A percentile compares a stretch with the other conserved stretches of the same genome.
Evolutionary conservation across 2,888 invertebrate species (phyloP).

Genomic region (Poecilobothrus nobilitatus): DNA sequence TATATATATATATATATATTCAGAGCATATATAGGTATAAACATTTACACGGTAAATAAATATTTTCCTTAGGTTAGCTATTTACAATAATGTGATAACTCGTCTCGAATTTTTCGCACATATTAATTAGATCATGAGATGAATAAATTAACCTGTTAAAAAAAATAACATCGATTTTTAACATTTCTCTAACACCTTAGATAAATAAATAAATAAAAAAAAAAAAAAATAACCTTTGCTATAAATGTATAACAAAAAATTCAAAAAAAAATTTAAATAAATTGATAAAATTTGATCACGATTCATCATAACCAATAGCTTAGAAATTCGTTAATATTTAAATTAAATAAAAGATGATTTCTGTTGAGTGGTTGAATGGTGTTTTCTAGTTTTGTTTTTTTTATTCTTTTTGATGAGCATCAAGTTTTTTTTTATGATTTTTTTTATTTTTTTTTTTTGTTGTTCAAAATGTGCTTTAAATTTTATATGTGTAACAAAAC

Average conservation of each 20-base stretch:
- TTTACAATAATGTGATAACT: conserved; percentile 1
- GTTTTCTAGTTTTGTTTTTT: too few relatives aligned
- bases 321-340: not conserved
- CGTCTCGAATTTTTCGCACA: conserved; percentile 6
- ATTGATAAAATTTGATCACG: conserved; percentile 1
- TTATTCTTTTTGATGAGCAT: not conserved
- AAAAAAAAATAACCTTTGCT: not conserved
- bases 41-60: not conserved
- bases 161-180: not conserved
- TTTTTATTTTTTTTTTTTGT: too few relatives aligned
- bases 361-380: not conserved
- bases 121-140: conserved; percentile 6
- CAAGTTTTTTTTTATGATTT: too few relatives aligned
- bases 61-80: not conserved
- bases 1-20: too few relatives aligned
- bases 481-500: too few relatives aligned
- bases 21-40: too few relatives aligned
- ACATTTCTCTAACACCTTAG: not conserved
- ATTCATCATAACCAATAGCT: not conserved
- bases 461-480: too few relatives aligned
- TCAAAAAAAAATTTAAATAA: not conserved
- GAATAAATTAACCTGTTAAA: conserved; percentile 6
- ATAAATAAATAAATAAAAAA: not conserved
- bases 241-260: not conserved
- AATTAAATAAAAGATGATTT: not conserved